phyloP scores from a whole-genome alignment of 2,113 vertebrate species.

The Microtus ochrogaster region DNA sequence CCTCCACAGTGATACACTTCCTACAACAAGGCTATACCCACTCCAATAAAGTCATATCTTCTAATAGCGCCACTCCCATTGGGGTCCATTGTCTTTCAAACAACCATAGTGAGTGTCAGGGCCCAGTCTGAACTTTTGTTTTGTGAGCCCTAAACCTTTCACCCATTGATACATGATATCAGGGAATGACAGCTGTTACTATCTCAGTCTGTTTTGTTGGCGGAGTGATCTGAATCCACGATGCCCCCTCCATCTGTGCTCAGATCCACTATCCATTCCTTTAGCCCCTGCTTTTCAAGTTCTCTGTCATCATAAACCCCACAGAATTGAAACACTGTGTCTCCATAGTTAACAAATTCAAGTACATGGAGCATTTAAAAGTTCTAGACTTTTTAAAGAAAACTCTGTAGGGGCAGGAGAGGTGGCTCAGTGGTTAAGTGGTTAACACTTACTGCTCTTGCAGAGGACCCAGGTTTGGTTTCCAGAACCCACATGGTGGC shows the following conservation, averaged over 20 bases:
- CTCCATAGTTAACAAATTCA: neutral
- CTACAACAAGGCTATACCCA: neutral
- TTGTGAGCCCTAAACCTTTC: neutral
- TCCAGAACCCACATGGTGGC: neutral
- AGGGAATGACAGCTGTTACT: neutral
- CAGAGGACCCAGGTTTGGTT: neutral
- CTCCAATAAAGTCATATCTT: neutral
- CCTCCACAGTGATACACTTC: neutral
- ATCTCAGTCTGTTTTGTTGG: accelerated
- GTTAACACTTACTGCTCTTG: neutral
- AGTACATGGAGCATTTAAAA: neutral
- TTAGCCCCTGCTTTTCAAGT: neutral
- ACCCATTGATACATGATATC: too few species aligned
- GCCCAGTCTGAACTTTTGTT: neutral
- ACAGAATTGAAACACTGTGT: neutral
- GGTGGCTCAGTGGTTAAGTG: neutral
- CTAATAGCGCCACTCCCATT: neutral
- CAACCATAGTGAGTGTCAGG: neutral
- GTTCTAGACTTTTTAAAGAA: neutral
- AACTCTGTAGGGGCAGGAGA: neutral
- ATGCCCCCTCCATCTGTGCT: accelerated
- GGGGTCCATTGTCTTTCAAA: neutral
- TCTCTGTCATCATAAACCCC: neutral
- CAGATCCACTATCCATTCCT: accelerated
- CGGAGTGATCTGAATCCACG: accelerated